Conservation (phyloP, 2,888 invertebrate genomes). For the Dryococelus australis region DNA sequence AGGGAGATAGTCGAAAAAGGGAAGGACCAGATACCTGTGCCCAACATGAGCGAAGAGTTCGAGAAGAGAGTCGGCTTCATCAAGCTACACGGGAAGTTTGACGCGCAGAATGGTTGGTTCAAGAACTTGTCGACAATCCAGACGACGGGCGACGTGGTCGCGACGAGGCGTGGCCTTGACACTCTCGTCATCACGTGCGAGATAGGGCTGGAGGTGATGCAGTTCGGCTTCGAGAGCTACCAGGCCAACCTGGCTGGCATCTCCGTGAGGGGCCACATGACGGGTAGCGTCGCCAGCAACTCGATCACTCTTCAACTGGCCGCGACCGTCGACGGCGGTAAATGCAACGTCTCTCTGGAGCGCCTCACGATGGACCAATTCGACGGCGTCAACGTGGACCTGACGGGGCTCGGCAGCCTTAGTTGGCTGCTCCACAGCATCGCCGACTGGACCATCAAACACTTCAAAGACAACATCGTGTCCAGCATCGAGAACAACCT, state of each 20-base stretch:
- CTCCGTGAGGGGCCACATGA: constrained; percentile 18
- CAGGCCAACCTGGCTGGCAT: constrained; percentile 1
- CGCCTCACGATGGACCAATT: constrained; percentile 27
- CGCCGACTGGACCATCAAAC: neutral
- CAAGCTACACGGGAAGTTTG: constrained; percentile 25
- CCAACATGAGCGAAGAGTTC: constrained; percentile 30
- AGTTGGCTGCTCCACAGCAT: constrained; percentile 24
- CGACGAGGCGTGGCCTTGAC: neutral
- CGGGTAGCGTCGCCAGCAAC: constrained; percentile 27
- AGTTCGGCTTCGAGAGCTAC: constrained; percentile 33
- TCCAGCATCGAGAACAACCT: neutral
- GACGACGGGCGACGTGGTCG: constrained; percentile 30
- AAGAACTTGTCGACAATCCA: constrained; percentile 30
- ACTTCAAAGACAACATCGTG: neutral
- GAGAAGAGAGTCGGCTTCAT: constrained; percentile 18
- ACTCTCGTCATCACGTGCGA: neutral
- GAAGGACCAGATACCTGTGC: neutral
- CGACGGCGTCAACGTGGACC: constrained; percentile 23
- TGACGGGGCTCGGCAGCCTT: constrained; percentile 32
- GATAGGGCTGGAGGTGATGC: constrained; percentile 31
- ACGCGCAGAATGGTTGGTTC: constrained; percentile 35
- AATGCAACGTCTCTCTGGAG: constrained; percentile 32
- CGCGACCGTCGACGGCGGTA: neutral
- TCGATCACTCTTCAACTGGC: constrained; percentile 27
- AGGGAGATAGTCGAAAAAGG: neutral